Evolutionary conservation across 2,113 vertebrate species (phyloP), one percentile per base, ranked within the genome.

Genomic region (Microcebus lehilahytsara): DNA sequence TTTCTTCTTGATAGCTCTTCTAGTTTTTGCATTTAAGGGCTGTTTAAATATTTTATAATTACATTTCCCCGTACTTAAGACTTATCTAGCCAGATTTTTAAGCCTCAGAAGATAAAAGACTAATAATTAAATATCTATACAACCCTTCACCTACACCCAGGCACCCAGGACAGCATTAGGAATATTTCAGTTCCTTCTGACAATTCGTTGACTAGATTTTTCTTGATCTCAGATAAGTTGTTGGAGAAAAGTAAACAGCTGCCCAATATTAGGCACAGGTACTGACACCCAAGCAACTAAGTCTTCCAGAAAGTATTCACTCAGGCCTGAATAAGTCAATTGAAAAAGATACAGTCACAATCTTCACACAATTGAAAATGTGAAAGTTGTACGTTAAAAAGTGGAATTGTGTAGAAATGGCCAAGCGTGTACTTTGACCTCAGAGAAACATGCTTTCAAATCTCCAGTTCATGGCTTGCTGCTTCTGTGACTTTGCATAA

Each of bases 11-110:
- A 85, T 92, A 34, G 69, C 13, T 58, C 60, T 91, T 93, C 49
- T 67, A 77, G 32, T 89, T 77, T 95, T 96, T 89, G 6, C 56
- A 85, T 30, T 46, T 84, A 94, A 95, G 75, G 85, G 51, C 64
- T 83, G 83, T 94, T 89, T 95, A 81, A 97, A 95, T 97, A 94
- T 89, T 95, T 97, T 64, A 96, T 60, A 64, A 58, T 78, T 95
- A 60, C 14, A 83, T 84, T 93, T 96, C 34, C 60, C 58, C 7
- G 56, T 92, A 62, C 22, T 64, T 93, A 53, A 10, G 25, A 89
- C 30, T 92, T 60, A 58, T 67, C 67, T 89, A 93, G 89, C 53
- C 75, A 75, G 30, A 84, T 78, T 87, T 89, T 96, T 74, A 79
- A 96, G 49, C 16, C 60, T 97, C 40, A 37, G 49, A 83, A 93